A percentile compares a stretch with the other conserved stretches of the same genome.
These are phyloP conservation scores for Nannoperca obscura DNA, from an alignment of 2,797 vertebrate genomes.

Conservation along the genomic window DNA sequence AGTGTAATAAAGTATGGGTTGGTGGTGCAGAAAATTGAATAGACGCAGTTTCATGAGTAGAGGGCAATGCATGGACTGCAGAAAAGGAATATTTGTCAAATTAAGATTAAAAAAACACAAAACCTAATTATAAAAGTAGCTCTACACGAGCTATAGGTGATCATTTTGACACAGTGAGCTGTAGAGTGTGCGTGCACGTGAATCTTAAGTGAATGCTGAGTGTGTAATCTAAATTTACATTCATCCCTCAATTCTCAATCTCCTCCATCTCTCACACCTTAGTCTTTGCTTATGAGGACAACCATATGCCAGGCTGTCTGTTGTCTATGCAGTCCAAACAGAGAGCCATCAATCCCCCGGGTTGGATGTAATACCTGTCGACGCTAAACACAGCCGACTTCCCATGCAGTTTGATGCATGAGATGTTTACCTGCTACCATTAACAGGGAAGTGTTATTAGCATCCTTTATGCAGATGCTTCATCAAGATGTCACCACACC, in stretches of 20 bases:
- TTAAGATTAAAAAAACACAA: neutral
- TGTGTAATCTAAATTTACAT: slow-evolving; percentile 7
- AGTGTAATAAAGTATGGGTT: slow-evolving; percentile 49
- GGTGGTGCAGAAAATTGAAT: slow-evolving; percentile 67
- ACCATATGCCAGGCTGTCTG: slow-evolving; percentile 33
- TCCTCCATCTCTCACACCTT: slow-evolving; percentile 27
- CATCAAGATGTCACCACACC: slow-evolving; percentile 33
- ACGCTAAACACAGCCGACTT: slow-evolving; percentile 15
- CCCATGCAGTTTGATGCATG: slow-evolving; percentile 46
- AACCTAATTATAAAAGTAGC: slow-evolving; percentile 23
- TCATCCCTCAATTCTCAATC: slow-evolving; percentile 21
- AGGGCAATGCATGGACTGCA: slow-evolving; percentile 20
- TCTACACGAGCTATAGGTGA: neutral
- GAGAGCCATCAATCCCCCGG: slow-evolving; percentile 40
- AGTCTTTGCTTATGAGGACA: slow-evolving; percentile 42
- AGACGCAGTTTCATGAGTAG: slow-evolving; percentile 35
- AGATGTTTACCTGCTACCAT: slow-evolving; percentile 47
- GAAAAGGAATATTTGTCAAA: slow-evolving; percentile 31
- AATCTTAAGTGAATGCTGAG: slow-evolving; percentile 1
- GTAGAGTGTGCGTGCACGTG: neutral
- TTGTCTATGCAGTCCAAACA: slow-evolving; percentile 16
- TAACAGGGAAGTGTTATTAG: slow-evolving; percentile 41
- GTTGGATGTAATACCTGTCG: slow-evolving; percentile 33
- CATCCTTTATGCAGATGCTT: slow-evolving; percentile 43
- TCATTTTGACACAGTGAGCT: neutral